Base-by-base conservation (phyloP, 64 coral and sea anemone species). In the Stichodactyla mertensii region DNA sequence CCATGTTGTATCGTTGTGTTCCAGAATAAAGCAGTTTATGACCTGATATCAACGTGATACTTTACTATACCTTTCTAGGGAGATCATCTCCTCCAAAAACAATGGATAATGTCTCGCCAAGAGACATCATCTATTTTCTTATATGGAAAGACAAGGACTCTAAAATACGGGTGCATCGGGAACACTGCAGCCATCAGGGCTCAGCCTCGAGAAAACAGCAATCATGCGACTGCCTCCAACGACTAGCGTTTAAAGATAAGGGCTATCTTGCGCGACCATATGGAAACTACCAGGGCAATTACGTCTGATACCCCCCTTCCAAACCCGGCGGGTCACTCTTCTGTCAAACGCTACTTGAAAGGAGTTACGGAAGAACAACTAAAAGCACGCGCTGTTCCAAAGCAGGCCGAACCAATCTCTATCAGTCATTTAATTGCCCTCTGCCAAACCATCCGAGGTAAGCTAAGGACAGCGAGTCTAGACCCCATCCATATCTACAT, bases 331-430 rank as follows among this genome's bases (percentile, higher is more conserved):
- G 69, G 70, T 11, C 70, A 88, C 18, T 4, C 69, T 0, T 13
- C 70, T 10, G 52, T 88, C 6, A 88, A 79, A 79, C 86, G 6
- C 15, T 88, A 88, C 62, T 27, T 86, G 19, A 86, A 69, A 54
- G 59, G 11, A 4, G 61, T 86, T 55, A 62, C 57, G 4, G 58
- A 86, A 66, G 84, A 86, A 71, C 61, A 86, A 64, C 12, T 71
- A 71, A 64, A 86, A 86, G 85, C 85, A 70, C 24, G 45, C 4
- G 85, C 64, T 16, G 10, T 54, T 51, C 85, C 85, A 12, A 64
- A 71, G 26, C 62, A 86, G 51, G 61, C 85, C 12, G 64, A 86
- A 55, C 61, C 85, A 12, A 26, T 86, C 36, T 86, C 74, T 54
- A 64, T 86, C 16, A 24, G 52, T 16, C 52, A 86, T 4, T 58